Conservation (phyloP, 2,113 vertebrate genomes). For the Apodemus sylvaticus region DNA sequence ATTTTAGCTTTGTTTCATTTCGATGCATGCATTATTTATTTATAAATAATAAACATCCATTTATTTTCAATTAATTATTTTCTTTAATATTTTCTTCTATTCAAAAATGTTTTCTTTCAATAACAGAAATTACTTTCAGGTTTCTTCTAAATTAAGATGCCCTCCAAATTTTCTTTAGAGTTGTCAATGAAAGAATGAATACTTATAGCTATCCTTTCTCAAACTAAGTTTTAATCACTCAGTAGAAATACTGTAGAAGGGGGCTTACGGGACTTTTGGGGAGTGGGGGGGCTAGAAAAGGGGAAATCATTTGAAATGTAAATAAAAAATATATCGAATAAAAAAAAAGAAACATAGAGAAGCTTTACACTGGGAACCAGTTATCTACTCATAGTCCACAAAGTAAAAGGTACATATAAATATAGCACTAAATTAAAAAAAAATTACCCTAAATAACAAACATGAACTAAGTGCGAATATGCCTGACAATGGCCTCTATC, state of each 20-base stretch:
- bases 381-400: background rate
- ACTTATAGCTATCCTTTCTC: background rate
- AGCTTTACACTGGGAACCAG: background rate
- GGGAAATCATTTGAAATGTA: no score
- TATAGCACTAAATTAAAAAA: background rate
- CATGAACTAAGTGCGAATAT: background rate
- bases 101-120: background rate
- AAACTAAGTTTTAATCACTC: background rate
- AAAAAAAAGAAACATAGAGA: background rate
- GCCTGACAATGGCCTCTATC: background rate
- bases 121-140: background rate
- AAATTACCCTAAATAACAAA: background rate
- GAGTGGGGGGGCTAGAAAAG: no score
- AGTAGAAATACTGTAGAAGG: background rate
- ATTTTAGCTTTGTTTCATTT: background rate
- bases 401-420: background rate
- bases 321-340: no score
- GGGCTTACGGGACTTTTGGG: no score
- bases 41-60: background rate
- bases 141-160: background rate
- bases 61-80: background rate
- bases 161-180: background rate
- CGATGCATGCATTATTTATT: background rate
- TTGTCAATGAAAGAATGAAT: background rate
- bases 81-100: background rate